Evolutionary conservation across 2,888 invertebrate species (phyloP).

Genomic region (Palloptera scutellata): DNA sequence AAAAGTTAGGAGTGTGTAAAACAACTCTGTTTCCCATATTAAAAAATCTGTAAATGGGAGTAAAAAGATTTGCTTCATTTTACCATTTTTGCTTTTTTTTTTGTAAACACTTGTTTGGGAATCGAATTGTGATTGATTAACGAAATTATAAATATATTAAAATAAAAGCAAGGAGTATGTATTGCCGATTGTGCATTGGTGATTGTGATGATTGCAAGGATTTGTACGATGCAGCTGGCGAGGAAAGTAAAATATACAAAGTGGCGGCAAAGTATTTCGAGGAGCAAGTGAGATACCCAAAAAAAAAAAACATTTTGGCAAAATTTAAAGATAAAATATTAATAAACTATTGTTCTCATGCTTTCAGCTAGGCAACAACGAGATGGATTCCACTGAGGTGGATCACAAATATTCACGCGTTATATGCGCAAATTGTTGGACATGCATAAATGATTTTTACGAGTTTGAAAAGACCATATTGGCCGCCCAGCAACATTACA

Average conservation of each 20-base stretch:
- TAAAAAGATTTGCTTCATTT: too few relatives aligned
- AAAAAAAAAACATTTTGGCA: too few relatives aligned
- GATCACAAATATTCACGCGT: conserved; percentile 13
- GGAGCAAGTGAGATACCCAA: conserved; percentile 21
- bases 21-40: too few relatives aligned
- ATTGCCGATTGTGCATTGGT: conserved; percentile 30
- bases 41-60: too few relatives aligned
- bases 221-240: conserved; percentile 16
- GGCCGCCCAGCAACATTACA: conserved; percentile 15
- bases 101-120: too few relatives aligned
- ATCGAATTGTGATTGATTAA: too few relatives aligned
- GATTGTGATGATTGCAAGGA: conserved; percentile 22
- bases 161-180: conserved; percentile 9
- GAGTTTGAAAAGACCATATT: conserved; percentile 33
- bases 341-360: not conserved
- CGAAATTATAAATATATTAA: not conserved
- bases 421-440: conserved; percentile 35
- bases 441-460: conserved; percentile 36
- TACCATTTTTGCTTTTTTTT: too few relatives aligned
- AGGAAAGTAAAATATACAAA: conserved; percentile 15
- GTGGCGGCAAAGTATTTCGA: conserved; percentile 31
- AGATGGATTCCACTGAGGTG: not conserved
- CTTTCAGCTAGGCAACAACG: not conserved
- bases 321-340: not conserved
- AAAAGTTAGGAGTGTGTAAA: too few relatives aligned